Percentiles rank a stretch among this genome's conserved stretches.
Evolutionary conservation across 2,797 vertebrate genomes (phyloP).

Genomic region (Triplophysa bombifrons): DNA sequence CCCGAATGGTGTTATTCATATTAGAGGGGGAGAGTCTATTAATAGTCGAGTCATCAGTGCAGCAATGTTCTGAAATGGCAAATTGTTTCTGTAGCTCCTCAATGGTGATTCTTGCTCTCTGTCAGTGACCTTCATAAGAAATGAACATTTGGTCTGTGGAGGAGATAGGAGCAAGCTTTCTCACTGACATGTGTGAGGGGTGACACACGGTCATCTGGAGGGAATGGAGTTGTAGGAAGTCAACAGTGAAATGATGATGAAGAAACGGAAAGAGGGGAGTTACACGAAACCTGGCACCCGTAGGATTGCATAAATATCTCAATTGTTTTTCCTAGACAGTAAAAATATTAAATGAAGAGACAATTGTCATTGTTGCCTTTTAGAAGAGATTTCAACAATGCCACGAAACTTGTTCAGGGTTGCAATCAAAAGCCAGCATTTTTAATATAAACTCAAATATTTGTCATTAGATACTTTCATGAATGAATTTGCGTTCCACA

Average conservation of each 20-base stretch:
- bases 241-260: constrained; percentile 40
- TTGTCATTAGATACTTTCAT: neutral
- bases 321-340: neutral
- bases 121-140: constrained; percentile 85
- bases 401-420: neutral
- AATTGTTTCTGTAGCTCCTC: constrained; percentile 77
- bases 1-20: constrained; percentile 70
- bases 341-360: neutral
- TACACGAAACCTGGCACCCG: neutral
- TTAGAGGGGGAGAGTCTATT: constrained; percentile 68
- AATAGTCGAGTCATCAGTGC: constrained; percentile 78
- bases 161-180: constrained; percentile 75
- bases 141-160: constrained; percentile 85
- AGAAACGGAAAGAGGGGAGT: constrained; percentile 6
- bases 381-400: neutral
- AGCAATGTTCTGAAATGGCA: constrained; percentile 82
- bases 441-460: neutral
- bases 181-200: constrained; percentile 57
- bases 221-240: constrained; percentile 48
- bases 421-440: neutral
- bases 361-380: neutral
- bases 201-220: constrained; percentile 69
- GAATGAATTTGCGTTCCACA: neutral
- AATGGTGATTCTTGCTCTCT: constrained; percentile 82
- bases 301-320: neutral